A percentile compares a stretch with the other conserved stretches of the same genome.
Evolutionary conservation across 2,888 invertebrate genomes (phyloP).

Genomic region (Galerucella nymphaeae): DNA sequence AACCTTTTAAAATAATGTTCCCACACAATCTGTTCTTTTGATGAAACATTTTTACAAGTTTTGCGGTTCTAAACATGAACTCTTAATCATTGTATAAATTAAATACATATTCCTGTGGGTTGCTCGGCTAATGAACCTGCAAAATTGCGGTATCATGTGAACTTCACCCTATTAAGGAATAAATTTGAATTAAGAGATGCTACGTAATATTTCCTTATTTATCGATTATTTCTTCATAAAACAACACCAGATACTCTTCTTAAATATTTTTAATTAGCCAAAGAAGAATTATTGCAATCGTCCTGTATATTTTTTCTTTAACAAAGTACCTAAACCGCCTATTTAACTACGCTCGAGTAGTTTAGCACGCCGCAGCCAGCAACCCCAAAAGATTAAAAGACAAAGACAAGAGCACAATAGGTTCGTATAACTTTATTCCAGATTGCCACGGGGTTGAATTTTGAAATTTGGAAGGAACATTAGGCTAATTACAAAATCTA

Average conservation of each 20-base stretch:
- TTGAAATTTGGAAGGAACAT: conserved; percentile 1
- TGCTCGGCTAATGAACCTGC: not conserved
- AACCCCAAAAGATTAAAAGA: conserved; percentile 13
- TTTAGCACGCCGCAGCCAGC: not conserved
- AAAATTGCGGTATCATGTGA: not conserved
- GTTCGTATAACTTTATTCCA: conserved; percentile 11
- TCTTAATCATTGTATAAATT: not conserved
- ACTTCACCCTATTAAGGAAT: not conserved
- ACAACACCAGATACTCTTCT: too few species aligned
- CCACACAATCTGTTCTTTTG: not conserved
- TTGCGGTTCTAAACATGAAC: not conserved
- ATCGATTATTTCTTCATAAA: too few species aligned
- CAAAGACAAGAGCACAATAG: conserved; percentile 14
- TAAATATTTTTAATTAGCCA: not conserved
- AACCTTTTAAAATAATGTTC: too few species aligned
- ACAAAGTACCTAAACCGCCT: not conserved
- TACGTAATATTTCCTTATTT: not conserved
- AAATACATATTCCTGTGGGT: not conserved
- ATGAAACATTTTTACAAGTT: not conserved
- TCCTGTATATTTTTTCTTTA: not conserved
- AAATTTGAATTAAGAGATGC: not conserved
- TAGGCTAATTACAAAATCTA: conserved; percentile 13
- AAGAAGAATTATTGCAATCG: not conserved
- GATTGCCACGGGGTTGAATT: conserved; percentile 6
- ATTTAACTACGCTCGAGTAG: conserved; percentile 12